Base-by-base conservation (phyloP, 2,797 vertebrate genomes). In the Chanos chanos region DNA sequence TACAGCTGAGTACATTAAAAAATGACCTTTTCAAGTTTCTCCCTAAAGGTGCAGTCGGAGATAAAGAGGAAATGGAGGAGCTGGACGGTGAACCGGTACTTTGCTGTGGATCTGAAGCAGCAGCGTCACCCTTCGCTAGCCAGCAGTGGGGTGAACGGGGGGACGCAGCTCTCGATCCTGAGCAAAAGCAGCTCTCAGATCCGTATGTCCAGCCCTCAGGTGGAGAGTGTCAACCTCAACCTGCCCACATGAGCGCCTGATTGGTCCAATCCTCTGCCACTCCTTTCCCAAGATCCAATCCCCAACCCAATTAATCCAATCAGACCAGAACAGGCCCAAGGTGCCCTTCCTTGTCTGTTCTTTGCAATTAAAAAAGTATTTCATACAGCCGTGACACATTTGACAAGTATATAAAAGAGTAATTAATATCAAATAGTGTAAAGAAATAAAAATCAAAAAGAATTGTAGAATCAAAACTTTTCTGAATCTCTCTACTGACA, bases 161-260 rank as follows among this genome's bases (percentile, higher is more conserved):
- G 96, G 57, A 98, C 95, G 34, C 96, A 99, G 82, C 90, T 99
- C 74, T 99, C 96, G 77, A 97, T 99, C 85, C 92, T 99, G 75
- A 98, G 96, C 94, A 99, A 98, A 90, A 98, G 96, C 94, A 98
- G 95, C 90, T 99, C 95, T 37, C 96, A 99, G 92, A 97, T 99
- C 74, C 94, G 96, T 64, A 96, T 99, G 96, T 96, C 94, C 68
- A 94, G 94, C 85, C 93, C 95, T 40, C 92, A 94, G 71, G 94
- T 94, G 0, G 96, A 99, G 89, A 97, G 91, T 61, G 84, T 83
- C 80, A 91, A 89, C 80, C 87, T 90, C 81, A 90, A 85, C 80
- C 87, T 96, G 77, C 93, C 91, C 1, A 97, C 95, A 86, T 98
- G 95, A 98, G 64, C 72, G 50, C 69, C 67, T 85, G 83, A 86